phyloP scores from a whole-genome alignment of 2,113 vertebrate species.

The Sceloporus tristichus region DNA sequence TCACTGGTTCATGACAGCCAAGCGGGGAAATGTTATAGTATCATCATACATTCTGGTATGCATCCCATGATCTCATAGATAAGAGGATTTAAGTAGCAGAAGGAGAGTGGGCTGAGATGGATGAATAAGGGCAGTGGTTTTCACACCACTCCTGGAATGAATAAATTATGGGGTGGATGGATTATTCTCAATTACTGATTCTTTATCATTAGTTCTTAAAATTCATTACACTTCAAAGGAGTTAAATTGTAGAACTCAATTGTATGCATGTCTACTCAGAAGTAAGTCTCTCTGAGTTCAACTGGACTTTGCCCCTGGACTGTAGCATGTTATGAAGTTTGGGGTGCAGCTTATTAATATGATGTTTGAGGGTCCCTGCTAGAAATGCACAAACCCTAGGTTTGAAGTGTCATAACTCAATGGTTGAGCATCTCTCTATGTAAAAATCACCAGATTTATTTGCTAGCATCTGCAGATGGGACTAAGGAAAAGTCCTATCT shows the following conservation, averaged over 20 bases:
- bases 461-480: background rate
- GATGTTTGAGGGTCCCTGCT: background rate
- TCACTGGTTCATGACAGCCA: conserved; percentile 10
- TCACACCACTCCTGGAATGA: background rate
- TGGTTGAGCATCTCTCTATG: background rate
- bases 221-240: background rate
- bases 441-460: background rate
- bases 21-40: conserved; percentile 4
- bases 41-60: background rate
- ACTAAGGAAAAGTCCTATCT: background rate
- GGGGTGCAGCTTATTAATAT: background rate
- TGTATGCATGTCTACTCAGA: background rate
- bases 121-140: background rate
- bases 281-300: background rate
- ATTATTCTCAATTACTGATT: background rate
- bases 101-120: background rate
- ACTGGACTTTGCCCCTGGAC: too few relatives aligned
- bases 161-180: background rate
- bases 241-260: background rate
- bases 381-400: background rate
- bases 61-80: background rate
- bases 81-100: background rate
- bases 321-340: background rate
- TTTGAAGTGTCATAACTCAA: background rate
- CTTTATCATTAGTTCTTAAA: background rate